A percentile compares a stretch with the other conserved stretches of the same genome.
These are phyloP conservation scores for Microtus richardsoni DNA, from an alignment of 2,113 vertebrate genomes.

Conservation along the genomic window DNA sequence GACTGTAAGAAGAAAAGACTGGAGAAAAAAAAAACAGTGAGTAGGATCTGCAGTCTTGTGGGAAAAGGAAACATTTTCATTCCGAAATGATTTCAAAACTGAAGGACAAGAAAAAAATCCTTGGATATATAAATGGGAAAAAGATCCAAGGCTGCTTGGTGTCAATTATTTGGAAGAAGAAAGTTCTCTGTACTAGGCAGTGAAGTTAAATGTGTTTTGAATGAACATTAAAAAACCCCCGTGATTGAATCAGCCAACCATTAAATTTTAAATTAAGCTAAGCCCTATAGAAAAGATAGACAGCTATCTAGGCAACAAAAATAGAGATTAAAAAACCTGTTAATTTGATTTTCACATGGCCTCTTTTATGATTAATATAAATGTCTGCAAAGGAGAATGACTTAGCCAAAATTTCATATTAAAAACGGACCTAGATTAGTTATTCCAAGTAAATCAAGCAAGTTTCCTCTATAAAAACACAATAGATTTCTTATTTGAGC, in stretches of 20 bases:
- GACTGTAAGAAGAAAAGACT: background rate
- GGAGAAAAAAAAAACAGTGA: background rate
- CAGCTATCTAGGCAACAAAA: slow-evolving; percentile 56
- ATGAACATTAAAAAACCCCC: slow-evolving; percentile 59
- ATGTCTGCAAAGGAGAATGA: slow-evolving; percentile 5
- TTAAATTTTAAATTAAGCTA: slow-evolving; percentile 77
- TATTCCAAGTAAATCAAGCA: slow-evolving; percentile 43
- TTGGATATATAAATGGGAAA: background rate
- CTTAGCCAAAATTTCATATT: slow-evolving; percentile 9
- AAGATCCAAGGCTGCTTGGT: background rate
- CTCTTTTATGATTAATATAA: slow-evolving; percentile 60
- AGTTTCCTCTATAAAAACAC: background rate
- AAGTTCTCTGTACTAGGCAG: background rate
- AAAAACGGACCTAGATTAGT: slow-evolving; percentile 19
- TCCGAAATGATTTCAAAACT: background rate
- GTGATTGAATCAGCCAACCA: slow-evolving; percentile 65
- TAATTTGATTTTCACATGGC: slow-evolving; percentile 62
- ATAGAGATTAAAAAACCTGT: slow-evolving; percentile 28
- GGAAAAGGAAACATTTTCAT: slow-evolving; percentile 10
- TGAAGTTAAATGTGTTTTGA: slow-evolving; percentile 51
- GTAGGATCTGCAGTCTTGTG: background rate
- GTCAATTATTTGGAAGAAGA: slow-evolving; percentile 11
- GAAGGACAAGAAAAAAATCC: slow-evolving; percentile 9
- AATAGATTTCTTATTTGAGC: background rate
- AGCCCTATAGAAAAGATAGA: slow-evolving; percentile 46